Percentiles rank a stretch among this genome's conserved stretches.
Conservation (phyloP, 2,888 invertebrate genomes). For the Heteropelma amictum region DNA sequence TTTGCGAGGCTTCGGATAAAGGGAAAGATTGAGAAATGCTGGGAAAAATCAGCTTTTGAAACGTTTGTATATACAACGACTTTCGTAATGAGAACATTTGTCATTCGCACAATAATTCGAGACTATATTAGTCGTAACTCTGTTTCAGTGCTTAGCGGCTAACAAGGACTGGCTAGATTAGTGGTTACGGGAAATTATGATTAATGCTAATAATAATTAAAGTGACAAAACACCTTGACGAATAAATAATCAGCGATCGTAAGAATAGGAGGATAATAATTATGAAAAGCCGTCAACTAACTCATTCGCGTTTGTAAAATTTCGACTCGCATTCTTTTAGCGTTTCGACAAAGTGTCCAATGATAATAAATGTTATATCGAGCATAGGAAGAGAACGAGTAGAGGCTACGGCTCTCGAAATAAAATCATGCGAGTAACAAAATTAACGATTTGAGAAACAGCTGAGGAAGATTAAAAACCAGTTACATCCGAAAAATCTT, state of each 20-base stretch:
- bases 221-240: background rate
- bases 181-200: background rate
- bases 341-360: conserved; percentile 1
- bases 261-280: background rate
- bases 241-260: background rate
- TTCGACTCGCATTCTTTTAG: background rate
- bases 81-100: conserved; percentile 15
- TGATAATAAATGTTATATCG: conserved; percentile 1
- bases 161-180: background rate
- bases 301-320: conserved; percentile 13
- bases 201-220: background rate
- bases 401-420: background rate
- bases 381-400: conserved; percentile 4
- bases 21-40: background rate
- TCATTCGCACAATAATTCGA: conserved; percentile 47
- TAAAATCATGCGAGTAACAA: background rate
- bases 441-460: no score
- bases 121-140: conserved; percentile 11
- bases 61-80: background rate
- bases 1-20: background rate
- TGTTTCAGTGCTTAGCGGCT: conserved; percentile 13
- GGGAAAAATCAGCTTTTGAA: background rate
- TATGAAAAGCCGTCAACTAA: background rate
- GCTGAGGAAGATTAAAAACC: no score
- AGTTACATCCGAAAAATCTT: no score